These are phyloP conservation scores for Macrosteles quadrilineatus DNA, from an alignment of 1,140 invertebrate genomes.

Conservation along the genomic window DNA sequence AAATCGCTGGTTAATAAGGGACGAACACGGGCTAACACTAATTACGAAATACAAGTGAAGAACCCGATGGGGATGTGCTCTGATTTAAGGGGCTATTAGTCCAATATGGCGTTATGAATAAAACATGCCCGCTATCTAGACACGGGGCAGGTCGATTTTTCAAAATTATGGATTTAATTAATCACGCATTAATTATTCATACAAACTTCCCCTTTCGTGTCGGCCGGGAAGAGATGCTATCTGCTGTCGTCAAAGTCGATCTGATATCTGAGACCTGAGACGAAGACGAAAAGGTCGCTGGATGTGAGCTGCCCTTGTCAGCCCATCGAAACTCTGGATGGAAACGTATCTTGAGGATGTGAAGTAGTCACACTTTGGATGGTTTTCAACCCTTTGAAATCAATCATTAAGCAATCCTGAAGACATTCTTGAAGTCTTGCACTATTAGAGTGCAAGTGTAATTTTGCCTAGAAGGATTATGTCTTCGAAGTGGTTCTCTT, in stretches of 20 bases:
- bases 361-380: too few species aligned
- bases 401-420: too few species aligned
- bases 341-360: too few species aligned
- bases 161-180: conserved; percentile 28
- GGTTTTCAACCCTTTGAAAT: too few species aligned
- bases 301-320: too few species aligned
- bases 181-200: conserved; percentile 30
- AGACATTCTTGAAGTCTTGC: too few species aligned
- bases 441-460: too few species aligned
- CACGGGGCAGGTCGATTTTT: conserved; percentile 2
- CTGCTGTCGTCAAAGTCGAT: neutral
- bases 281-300: too few species aligned
- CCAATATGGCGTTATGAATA: conserved; percentile 28
- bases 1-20: neutral
- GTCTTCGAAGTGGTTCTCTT: too few species aligned
- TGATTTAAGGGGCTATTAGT: conserved; percentile 20
- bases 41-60: neutral
- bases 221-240: conserved; percentile 7
- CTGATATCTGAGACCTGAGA: too few species aligned
- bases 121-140: conserved; percentile 24
- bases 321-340: too few species aligned
- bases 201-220: conserved; percentile 31
- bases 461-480: too few species aligned
- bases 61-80: neutral
- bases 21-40: neutral